Base-by-base conservation (phyloP, 2,113 vertebrate species). In the Recurvirostra avosetta region DNA sequence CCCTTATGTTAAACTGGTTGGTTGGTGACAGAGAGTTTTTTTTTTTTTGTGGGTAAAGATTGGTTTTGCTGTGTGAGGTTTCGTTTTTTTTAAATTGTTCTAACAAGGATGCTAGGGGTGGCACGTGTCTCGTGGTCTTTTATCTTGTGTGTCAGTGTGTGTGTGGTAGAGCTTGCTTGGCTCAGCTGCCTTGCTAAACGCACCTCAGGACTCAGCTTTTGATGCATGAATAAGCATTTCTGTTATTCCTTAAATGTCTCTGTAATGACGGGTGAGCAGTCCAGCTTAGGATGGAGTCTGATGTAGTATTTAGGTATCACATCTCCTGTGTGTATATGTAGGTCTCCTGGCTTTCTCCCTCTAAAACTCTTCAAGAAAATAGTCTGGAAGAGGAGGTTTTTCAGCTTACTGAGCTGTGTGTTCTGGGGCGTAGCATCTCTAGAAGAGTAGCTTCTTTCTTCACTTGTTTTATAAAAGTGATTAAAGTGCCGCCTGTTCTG, bases 111-210 rank as follows among this genome's bases (percentile, higher is more conserved):
- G 6, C 12, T 34, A 26, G n/a, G 22, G 29, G 4, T 79, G 47
- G 12, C 0, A 0, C 13, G 12, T 50, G 10, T 76, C 43, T 88
- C 1, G 0, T 25, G n/a, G 29, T 61, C 56, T 63, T 62, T 70
- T 12, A 16, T 41, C 47, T 38, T 34, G 43, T 38, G 38, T 74
- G 34, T 88, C 43, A 19, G 11, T 30, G 34, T 59, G 26, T n/a
- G n/a, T n/a, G n/a, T n/a, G n/a, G 34, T 61, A 13, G 49, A 59
- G 26, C 53, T 77, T 29, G 15, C 40, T 82, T 63, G 61, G 38
- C 63, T 34, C n/a, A 75, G 36, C 19, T 83, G 40, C 22, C 49
- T 92, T 85, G 49, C 23, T 58, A 36, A 43, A 65, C 12, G 2
- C 13, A n/a, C 62, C 53, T 91, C 16, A 3, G 38, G 36, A 34